Conservation (phyloP, 2,888 invertebrate species). For the Callyntrura sp. region DNA sequence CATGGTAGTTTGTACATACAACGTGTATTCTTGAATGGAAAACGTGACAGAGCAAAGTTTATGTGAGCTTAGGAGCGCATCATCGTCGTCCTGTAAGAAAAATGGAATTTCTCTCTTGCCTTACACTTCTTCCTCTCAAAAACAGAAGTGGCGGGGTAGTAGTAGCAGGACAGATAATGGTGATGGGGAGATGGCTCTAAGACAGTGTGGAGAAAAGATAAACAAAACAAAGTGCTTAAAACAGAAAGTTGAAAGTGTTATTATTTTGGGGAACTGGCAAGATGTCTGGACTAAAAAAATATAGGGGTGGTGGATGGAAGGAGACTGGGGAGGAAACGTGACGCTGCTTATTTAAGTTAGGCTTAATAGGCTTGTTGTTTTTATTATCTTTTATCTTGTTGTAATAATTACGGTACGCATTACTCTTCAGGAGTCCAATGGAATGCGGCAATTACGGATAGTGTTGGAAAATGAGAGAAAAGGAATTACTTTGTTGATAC, state of each 20-base stretch:
- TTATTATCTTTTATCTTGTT: background rate
- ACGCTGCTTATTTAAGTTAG: background rate
- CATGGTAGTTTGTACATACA: background rate
- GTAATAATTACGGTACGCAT: background rate
- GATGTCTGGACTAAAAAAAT: no score
- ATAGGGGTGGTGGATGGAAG: background rate
- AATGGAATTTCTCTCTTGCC: slow-evolving; percentile 7
- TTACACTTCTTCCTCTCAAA: background rate
- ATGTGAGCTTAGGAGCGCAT: slow-evolving; percentile 45
- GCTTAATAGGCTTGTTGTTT: background rate
- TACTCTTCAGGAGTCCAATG: background rate
- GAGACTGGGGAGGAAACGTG: background rate
- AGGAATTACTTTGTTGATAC: background rate
- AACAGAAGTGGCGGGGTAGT: background rate
- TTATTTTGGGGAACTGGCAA: background rate
- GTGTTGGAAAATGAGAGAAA: background rate
- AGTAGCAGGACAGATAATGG: background rate
- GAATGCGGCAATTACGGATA: background rate
- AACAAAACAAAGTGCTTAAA: slow-evolving; percentile 1
- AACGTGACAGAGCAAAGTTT: slow-evolving; percentile 59
- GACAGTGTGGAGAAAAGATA: slow-evolving; percentile 16
- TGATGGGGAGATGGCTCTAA: background rate
- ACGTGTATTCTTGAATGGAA: slow-evolving; percentile 2
- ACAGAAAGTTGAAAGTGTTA: slow-evolving; percentile 12
- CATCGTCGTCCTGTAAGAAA: background rate